phyloP scores from a whole-genome alignment of 1,140 invertebrate species.

The Drosophila chauvacae region DNA sequence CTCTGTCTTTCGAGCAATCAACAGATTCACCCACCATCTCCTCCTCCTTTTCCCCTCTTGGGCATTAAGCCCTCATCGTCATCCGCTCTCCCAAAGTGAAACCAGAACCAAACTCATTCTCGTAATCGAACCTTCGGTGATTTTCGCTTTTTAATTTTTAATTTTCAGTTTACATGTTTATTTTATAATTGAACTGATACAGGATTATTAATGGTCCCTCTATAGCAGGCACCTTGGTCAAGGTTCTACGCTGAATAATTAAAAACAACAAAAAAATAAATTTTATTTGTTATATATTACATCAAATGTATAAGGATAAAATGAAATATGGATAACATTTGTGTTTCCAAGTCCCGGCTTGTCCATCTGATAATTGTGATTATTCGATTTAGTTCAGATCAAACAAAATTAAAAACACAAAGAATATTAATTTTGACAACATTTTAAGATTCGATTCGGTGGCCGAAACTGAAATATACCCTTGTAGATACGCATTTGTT shows the following conservation, averaged over 20 bases:
- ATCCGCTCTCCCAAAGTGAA: constrained; percentile 3
- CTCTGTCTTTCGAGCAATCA: constrained; percentile 1
- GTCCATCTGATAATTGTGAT: constrained; percentile 5
- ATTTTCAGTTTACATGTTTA: constrained; percentile 16
- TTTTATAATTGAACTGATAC: constrained; percentile 21
- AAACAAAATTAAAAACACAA: background rate
- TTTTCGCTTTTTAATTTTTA: background rate
- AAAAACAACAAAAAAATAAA: background rate
- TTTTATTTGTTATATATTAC: background rate
- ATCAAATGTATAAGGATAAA: constrained; percentile 13
- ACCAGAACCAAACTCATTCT: background rate
- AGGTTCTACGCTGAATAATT: constrained; percentile 12
- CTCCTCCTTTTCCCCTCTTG: background rate
- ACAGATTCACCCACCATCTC: background rate
- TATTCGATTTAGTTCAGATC: background rate
- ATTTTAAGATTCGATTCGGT: background rate
- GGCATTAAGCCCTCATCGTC: background rate
- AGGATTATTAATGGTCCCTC: constrained; percentile 19
- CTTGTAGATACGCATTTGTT: background rate
- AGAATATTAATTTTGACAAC: background rate
- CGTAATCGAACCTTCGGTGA: background rate
- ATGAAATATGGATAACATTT: background rate
- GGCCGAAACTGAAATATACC: constrained; percentile 11
- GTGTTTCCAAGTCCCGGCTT: constrained; percentile 2
- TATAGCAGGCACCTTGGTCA: constrained; percentile 21